Evolutionary conservation across 1,140 invertebrate genomes (phyloP).

Genomic region (fruit fly (Drosophila melanogaster)): DNA sequence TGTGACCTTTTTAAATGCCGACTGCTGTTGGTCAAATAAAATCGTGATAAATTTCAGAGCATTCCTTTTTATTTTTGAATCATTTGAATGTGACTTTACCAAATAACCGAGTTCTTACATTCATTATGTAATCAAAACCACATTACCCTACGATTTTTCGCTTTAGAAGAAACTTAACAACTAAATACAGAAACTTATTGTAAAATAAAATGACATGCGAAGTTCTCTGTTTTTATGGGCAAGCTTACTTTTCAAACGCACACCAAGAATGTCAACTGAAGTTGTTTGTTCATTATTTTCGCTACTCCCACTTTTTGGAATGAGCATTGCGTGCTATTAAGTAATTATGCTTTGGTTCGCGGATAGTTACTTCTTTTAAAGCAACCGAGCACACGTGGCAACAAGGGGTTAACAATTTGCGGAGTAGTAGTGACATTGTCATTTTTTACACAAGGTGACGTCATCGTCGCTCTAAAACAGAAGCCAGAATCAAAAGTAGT

Average conservation of each 20-base stretch:
- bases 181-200: neutral
- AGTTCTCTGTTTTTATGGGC: conserved; percentile 8
- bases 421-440: conserved; percentile 43
- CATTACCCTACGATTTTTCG: no score
- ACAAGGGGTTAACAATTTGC: conserved; percentile 52
- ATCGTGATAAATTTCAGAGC: neutral
- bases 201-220: conserved; percentile 18
- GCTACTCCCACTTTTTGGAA: conserved; percentile 15
- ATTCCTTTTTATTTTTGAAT: no score
- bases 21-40: neutral
- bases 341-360: conserved; percentile 50
- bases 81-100: no score
- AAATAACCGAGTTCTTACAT: no score
- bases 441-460: conserved; percentile 31
- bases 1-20: conserved; percentile 19
- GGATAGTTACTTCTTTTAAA: conserved; percentile 17
- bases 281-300: conserved; percentile 31
- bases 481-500: conserved; percentile 3
- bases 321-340: conserved; percentile 33
- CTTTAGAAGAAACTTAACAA: no score
- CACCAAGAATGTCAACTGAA: conserved; percentile 44
- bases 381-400: conserved; percentile 1
- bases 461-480: conserved; percentile 7
- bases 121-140: no score
- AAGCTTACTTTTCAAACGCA: conserved; percentile 38